Evolutionary conservation across 2,888 invertebrate species (phyloP), one percentile per base, ranked within the genome.

Genomic region (Tineola bisselliella): DNA sequence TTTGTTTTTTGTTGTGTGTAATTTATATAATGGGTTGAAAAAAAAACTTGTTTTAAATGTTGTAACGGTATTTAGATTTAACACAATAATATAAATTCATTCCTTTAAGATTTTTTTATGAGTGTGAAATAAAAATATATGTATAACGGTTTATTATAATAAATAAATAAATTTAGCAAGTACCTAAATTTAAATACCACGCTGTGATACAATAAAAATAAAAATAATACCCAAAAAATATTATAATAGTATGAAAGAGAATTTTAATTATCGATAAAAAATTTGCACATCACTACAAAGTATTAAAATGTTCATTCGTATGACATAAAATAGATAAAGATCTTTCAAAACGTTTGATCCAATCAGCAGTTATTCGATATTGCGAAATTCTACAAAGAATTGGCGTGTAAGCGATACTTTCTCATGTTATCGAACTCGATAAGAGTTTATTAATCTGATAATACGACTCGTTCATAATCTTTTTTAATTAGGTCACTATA

Each of bases 331-430:
- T 54, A 17, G 48, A 48, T 48, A 15, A n/a, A 8, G 48, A 48
- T 48, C 48, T 48, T 48, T 48, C 48, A 48, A 48, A 48, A 38
- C 10, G 48, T 48, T 48, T 48, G 48, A 48, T 48, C 48, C 15
- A 8, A 48, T 48, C 48, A 48, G 15, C 48, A 15, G 48, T 15
- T 48, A 48, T 48, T 48, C 15, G 48, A 48, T 48, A 48, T 38
- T 38, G 38, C 38, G 38, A 38, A 38, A 38, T 10, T 38, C 2
- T 38, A 38, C 38, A 38, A 38, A 38, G n/a, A 12, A 38, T 38
- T 38, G 38, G 10, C 38, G 38, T 12, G 38, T 38, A 38, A 38
- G 3, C 38, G 38, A 38, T 38, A 38, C 38, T 38, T 38, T 38
- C 38, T 38, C 25, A 25, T 38, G n/a, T n/a, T n/a, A 38, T 38